phyloP scores from a whole-genome alignment of 2,113 vertebrate species.

The Sarotherodon lohbergeri region DNA sequence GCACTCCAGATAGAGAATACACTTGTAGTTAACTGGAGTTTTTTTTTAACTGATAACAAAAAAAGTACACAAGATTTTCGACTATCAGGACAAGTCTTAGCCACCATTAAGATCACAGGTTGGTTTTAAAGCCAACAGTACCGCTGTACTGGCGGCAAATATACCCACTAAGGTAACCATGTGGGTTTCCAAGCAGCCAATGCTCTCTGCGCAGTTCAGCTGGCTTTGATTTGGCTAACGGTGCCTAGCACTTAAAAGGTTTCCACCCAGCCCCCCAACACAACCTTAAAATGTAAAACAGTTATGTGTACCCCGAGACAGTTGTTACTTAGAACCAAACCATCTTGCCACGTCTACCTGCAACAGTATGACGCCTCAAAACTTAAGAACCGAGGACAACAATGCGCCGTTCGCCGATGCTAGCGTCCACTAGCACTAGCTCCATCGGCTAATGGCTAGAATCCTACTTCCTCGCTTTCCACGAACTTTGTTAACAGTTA shows the following conservation, averaged over 20 bases:
- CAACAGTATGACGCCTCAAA: not conserved
- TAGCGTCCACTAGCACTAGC: conserved; percentile 25
- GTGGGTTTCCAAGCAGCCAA: conserved; percentile 37
- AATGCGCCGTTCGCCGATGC: conserved; percentile 45
- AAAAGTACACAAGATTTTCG: not conserved
- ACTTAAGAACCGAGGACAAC: conserved; percentile 36
- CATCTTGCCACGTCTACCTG: not conserved
- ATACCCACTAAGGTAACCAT: conserved; percentile 33
- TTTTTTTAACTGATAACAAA: not conserved
- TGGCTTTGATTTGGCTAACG: conserved; percentile 40
- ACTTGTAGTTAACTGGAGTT: not conserved
- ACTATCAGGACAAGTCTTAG: not conserved
- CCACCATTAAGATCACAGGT: not conserved
- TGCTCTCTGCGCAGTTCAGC: conserved; percentile 57
- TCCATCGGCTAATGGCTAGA: conserved; percentile 12
- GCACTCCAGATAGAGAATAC: not conserved
- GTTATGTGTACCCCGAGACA: not conserved
- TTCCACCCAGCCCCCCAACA: not conserved
- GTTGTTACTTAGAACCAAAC: not conserved
- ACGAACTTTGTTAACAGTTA: conserved; percentile 1
- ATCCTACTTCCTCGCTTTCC: conserved; percentile 32
- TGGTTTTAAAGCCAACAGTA: not conserved
- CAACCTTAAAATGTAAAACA: not conserved
- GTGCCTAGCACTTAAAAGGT: not conserved
- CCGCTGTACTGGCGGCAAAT: not conserved